These are phyloP conservation scores for Tringa solitaria DNA, from an alignment of 2,113 vertebrate species.

Conservation along the genomic window DNA sequence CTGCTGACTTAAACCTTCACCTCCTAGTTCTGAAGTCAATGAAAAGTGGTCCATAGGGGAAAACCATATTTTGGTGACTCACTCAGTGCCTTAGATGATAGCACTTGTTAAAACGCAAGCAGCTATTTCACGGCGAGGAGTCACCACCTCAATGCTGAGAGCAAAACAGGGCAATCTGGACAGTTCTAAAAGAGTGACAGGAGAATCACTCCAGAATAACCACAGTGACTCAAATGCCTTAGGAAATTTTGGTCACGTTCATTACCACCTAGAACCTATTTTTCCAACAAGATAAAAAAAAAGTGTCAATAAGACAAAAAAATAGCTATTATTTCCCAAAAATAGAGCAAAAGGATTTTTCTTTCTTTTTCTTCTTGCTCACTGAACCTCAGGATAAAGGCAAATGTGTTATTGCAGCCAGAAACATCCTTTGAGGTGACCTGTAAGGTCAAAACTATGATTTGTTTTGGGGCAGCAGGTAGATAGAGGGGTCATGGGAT, in stretches of 20 bases:
- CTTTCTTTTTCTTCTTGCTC: background rate
- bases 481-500: background rate
- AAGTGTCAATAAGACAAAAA: background rate
- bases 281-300: background rate
- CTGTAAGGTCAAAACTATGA: background rate
- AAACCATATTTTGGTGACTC: background rate
- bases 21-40: background rate
- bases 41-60: background rate
- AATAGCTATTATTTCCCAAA: background rate
- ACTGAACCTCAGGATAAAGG: background rate
- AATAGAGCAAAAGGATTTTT: background rate
- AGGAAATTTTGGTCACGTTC: background rate
- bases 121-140: background rate
- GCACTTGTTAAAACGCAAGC: background rate
- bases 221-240: background rate
- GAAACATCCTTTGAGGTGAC: background rate
- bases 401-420: background rate
- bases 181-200: background rate
- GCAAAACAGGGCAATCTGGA: background rate
- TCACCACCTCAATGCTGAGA: rapidly evolving
- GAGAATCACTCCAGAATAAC: background rate
- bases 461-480: background rate
- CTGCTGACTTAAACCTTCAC: background rate
- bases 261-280: background rate
- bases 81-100: background rate